Percentiles rank a stretch among this genome's conserved stretches.
phyloP scores from a whole-genome alignment of 1,140 invertebrate species.

The Cotesia vestalis region DNA sequence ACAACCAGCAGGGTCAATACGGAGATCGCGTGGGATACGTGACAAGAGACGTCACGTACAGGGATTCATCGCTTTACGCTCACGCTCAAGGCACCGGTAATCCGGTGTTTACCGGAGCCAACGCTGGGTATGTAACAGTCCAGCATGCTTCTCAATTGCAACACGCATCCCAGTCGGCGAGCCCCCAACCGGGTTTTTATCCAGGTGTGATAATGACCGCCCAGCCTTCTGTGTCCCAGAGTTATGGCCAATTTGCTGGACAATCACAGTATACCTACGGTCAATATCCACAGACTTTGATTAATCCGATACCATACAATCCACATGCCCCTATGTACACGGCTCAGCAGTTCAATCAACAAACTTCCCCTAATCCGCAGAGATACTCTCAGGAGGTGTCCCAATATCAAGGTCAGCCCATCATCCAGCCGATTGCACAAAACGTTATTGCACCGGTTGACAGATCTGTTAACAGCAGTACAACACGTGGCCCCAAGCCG shows the following conservation, averaged over 20 bases:
- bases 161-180: constrained; percentile 51
- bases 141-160: constrained; percentile 52
- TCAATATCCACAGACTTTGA: constrained; percentile 59
- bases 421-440: constrained; percentile 63
- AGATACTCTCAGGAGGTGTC: constrained; percentile 59
- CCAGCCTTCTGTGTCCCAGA: constrained; percentile 41
- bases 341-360: constrained; percentile 55
- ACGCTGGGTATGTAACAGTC: constrained; percentile 58
- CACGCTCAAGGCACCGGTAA: constrained; percentile 46
- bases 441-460: constrained; percentile 53
- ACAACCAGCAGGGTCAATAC: constrained; percentile 53
- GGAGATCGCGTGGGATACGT: constrained; percentile 57
- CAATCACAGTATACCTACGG: constrained; percentile 57
- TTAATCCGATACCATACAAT: constrained; percentile 57
- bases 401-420: constrained; percentile 60
- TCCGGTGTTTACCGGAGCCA: constrained; percentile 51
- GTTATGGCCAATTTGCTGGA: constrained; percentile 52
- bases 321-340: constrained; percentile 53
- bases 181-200: constrained; percentile 57
- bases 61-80: constrained; percentile 54
- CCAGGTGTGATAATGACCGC: constrained; percentile 50
- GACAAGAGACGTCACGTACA: constrained; percentile 55
- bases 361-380: constrained; percentile 58
- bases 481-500: constrained; percentile 58
- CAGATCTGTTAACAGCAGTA: constrained; percentile 45